Percentiles rank a stretch among this genome's conserved stretches.
phyloP scores from a whole-genome alignment of 2,797 vertebrate genomes.

The Poecile montanus region DNA sequence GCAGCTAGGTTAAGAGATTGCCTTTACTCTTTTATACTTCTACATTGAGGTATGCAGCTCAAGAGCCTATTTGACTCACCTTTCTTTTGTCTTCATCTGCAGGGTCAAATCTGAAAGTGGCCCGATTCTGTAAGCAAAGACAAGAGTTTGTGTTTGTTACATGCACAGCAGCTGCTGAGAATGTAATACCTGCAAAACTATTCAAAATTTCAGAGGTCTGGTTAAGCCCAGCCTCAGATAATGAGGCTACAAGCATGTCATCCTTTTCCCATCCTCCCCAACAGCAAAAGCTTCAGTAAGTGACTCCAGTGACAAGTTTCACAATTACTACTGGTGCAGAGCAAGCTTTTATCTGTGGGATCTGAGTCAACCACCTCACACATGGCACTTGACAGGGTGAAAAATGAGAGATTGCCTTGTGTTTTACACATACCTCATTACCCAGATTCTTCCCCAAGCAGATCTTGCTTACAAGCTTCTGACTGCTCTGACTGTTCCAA shows the following conservation, averaged over 20 bases:
- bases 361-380: neutral
- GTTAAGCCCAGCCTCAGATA: neutral
- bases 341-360: neutral
- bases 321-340: neutral
- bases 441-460: neutral
- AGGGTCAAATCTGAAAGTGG: constrained; percentile 89
- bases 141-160: neutral
- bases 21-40: neutral
- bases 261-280: neutral
- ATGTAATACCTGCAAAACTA: neutral
- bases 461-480: neutral
- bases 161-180: neutral
- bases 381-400: fast-evolving
- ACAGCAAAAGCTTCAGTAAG: neutral
- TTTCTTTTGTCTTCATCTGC: constrained; percentile 90
- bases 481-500: neutral
- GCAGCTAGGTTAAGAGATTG: neutral
- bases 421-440: neutral
- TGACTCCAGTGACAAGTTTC: neutral
- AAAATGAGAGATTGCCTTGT: neutral
- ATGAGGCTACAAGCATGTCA: neutral
- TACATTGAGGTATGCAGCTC: neutral
- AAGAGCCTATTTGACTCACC: constrained; percentile 74
- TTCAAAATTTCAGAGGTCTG: neutral
- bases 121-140: constrained; percentile 83